These are phyloP conservation scores for Pelochelys cantorii DNA, from an alignment of 2,797 vertebrate species.

Conservation along the genomic window DNA sequence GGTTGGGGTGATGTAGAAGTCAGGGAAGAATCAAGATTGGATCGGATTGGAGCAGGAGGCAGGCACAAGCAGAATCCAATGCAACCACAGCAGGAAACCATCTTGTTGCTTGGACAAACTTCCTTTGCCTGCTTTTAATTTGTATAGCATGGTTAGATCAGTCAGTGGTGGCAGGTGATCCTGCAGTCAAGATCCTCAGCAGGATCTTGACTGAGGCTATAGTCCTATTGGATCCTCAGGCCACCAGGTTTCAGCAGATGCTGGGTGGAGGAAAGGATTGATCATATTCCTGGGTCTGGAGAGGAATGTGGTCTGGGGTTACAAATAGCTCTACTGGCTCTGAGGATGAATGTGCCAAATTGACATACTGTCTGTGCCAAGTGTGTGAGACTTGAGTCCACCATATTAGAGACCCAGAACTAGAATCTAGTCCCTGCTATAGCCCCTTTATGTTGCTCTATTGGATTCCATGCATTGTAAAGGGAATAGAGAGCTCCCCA, in stretches of 20 bases:
- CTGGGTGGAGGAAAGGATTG: no score
- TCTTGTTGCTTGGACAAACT: background rate
- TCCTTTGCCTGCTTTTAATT: background rate
- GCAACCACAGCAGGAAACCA: background rate
- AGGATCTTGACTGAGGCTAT: no score
- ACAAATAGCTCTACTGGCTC: fast-evolving
- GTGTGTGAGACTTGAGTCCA: background rate
- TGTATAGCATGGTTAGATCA: background rate
- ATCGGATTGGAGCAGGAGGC: background rate
- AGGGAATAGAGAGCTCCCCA: background rate
- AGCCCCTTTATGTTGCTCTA: background rate
- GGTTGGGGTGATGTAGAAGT: background rate
- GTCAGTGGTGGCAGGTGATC: background rate
- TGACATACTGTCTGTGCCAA: fast-evolving
- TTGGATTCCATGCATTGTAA: background rate
- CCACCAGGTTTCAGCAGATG: no score
- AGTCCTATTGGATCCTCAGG: no score
- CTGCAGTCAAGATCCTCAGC: background rate
- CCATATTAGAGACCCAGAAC: fast-evolving
- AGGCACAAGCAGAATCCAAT: background rate
- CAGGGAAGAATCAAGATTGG: background rate
- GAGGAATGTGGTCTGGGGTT: background rate
- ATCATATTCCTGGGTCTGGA: background rate
- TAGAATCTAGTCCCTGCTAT: background rate
- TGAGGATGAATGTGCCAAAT: background rate